Base-by-base conservation (phyloP, 2,888 invertebrate species). In the Andrena praecox region DNA sequence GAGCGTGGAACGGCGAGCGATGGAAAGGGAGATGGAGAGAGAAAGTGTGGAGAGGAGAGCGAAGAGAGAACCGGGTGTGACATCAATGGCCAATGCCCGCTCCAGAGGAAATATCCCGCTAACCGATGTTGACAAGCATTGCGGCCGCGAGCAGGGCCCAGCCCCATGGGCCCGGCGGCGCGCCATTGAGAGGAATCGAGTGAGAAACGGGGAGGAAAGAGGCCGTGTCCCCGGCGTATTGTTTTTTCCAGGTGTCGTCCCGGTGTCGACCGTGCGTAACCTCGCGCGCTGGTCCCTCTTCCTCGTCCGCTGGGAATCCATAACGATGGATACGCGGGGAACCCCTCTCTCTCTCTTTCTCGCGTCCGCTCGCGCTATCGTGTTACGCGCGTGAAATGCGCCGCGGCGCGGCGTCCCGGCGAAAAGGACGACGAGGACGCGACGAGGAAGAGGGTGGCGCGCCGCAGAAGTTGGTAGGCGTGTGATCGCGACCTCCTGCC, bases 61-160 rank as follows among this genome's bases (percentile, higher is more conserved):
- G 56, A 68, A 75, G 75, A 75, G 82, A 76, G 84, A 77, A 86
- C 83, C 89, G 85, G 87, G 86, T 85, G 85, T 90, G 92, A 92
- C 92, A 93, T 92, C 92, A 93, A 93, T 93, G 92, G 91, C 91
- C 91, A 89, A 92, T 93, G 91, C 92, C 91, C 90, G 91, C 90
- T 91, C 90, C 91, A 92, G 92, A 93, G 92, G 91, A 93, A 93
- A 93, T 92, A 91, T 93, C 92, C 90, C 89, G 90, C 92, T 93
- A 93, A 93, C 92, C 93, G 91, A 92, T 93, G 92, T 92, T 93
- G 93, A 93, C 93, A 93, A 92, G 91, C 92, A 92, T 93, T 92
- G 91, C 91, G 90, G 89, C 90, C 90, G 90, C 90, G 89, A 85
- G 82, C 80, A 75, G 82, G 63, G 52, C 68, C 35, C 73, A 63